Conservation (phyloP, 2,888 invertebrate genomes). For the Bugulina stolonifera region DNA sequence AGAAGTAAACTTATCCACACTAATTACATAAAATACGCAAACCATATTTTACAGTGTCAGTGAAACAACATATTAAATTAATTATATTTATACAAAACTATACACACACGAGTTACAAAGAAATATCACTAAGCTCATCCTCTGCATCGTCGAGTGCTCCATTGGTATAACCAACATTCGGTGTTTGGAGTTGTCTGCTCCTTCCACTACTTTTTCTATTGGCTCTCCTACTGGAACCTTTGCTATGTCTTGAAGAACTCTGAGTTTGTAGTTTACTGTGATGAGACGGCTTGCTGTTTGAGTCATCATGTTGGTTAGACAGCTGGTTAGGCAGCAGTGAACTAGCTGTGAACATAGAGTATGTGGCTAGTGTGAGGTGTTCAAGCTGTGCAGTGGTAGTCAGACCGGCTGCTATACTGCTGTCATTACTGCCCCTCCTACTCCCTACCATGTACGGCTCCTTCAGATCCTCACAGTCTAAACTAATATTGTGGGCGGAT, state of each 20-base stretch:
- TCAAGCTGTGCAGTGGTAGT: slow-evolving; percentile 24
- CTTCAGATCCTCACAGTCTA: background rate
- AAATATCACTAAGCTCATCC: background rate
- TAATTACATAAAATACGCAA: too few species aligned
- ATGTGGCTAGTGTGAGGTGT: slow-evolving; percentile 33
- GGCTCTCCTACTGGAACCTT: background rate
- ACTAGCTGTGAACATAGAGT: slow-evolving; percentile 39
- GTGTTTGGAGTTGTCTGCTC: slow-evolving; percentile 14
- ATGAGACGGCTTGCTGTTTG: background rate
- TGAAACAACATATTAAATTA: too few species aligned
- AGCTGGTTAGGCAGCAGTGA: slow-evolving; percentile 29
- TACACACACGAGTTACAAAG: background rate
- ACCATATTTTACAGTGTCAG: too few species aligned
- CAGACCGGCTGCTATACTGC: slow-evolving; percentile 3
- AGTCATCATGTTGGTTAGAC: background rate
- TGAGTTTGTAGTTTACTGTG: background rate
- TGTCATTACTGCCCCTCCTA: background rate
- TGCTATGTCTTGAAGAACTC: background rate
- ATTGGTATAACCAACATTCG: background rate
- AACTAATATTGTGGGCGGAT: slow-evolving; percentile 17
- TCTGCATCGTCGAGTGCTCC: slow-evolving; percentile 7
- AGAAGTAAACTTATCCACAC: too few species aligned
- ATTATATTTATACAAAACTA: background rate
- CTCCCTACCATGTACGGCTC: background rate
- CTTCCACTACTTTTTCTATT: background rate